Evolutionary conservation across 2,797 vertebrate species (phyloP).

Genomic region (Acestrorhynchus altus): DNA sequence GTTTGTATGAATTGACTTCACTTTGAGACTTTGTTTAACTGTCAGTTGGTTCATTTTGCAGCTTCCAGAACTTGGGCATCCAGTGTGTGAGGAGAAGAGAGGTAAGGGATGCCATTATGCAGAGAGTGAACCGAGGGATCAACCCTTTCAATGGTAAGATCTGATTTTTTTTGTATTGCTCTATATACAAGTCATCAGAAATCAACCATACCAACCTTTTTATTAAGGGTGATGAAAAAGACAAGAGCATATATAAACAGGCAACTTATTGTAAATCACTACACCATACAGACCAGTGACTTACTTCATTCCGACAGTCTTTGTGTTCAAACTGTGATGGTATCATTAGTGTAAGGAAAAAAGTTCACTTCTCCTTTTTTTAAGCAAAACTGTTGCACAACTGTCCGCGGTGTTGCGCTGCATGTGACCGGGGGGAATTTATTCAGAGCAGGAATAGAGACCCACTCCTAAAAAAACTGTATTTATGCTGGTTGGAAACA

Average conservation of each 20-base stretch:
- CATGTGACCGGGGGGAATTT: constrained; percentile 61
- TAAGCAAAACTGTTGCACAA: constrained; percentile 49
- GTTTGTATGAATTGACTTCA: not conserved
- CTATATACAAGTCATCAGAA: not conserved
- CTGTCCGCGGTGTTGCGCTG: constrained; percentile 40
- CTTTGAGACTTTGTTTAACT: constrained; percentile 18
- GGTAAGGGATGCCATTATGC: constrained; percentile 90
- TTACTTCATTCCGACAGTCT: not conserved
- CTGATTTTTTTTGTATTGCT: not conserved
- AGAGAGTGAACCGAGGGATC: constrained; percentile 87
- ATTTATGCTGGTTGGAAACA: constrained; percentile 4
- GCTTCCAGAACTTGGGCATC: constrained; percentile 98
- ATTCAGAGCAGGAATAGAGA: constrained; percentile 45
- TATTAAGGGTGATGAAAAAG: not conserved
- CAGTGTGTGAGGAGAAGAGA: constrained; percentile 96
- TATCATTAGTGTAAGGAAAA: constrained; percentile 40
- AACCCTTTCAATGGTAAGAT: constrained; percentile 94
- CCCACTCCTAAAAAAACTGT: constrained; percentile 13
- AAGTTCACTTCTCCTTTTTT: constrained; percentile 58
- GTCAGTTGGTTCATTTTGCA: constrained; percentile 61
- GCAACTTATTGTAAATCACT: constrained; percentile 6
- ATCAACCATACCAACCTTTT: not conserved
- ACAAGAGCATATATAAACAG: not conserved
- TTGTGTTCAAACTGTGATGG: constrained; percentile 28
- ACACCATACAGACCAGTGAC: not conserved